phyloP scores from a whole-genome alignment of 2,113 vertebrate species.

The Alectura lathami region DNA sequence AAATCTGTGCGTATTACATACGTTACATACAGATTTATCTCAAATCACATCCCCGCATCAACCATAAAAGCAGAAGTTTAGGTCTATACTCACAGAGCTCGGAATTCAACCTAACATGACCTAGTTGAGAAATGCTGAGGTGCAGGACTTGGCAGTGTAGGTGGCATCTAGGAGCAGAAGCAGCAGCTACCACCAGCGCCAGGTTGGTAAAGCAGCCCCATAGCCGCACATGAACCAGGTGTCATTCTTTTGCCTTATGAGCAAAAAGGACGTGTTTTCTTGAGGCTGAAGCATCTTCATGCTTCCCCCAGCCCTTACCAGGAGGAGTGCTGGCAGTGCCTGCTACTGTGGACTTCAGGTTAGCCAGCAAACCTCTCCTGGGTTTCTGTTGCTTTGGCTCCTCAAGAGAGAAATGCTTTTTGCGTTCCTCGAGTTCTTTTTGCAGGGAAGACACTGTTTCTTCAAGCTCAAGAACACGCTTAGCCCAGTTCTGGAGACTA shows the following conservation, averaged over 20 bases:
- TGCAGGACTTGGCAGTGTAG: background rate
- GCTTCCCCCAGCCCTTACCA: slow-evolving; percentile 67
- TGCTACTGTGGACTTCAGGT: slow-evolving; percentile 81
- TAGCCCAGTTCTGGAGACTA: slow-evolving; percentile 63
- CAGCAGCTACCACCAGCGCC: background rate
- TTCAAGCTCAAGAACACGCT: slow-evolving; percentile 75
- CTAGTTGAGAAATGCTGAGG: background rate
- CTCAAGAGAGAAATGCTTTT: slow-evolving; percentile 52
- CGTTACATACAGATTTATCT: background rate
- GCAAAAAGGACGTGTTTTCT: slow-evolving; percentile 30
- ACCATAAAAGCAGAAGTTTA: background rate
- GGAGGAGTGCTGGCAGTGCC: slow-evolving; percentile 62
- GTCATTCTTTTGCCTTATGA: slow-evolving; percentile 25
- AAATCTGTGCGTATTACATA: background rate
- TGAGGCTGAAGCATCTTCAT: background rate
- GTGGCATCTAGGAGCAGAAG: background rate
- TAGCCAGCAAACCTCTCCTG: slow-evolving; percentile 81
- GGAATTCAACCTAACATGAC: background rate
- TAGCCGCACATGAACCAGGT: background rate
- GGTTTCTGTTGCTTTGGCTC: slow-evolving; percentile 68
- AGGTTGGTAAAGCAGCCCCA: background rate
- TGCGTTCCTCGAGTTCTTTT: slow-evolving; percentile 61
- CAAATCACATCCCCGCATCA: background rate
- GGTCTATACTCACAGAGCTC: background rate
- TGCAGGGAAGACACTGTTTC: slow-evolving; percentile 73